Base-by-base conservation (phyloP, 2,888 invertebrate genomes). In the Caenorhabditis sulstoni region DNA sequence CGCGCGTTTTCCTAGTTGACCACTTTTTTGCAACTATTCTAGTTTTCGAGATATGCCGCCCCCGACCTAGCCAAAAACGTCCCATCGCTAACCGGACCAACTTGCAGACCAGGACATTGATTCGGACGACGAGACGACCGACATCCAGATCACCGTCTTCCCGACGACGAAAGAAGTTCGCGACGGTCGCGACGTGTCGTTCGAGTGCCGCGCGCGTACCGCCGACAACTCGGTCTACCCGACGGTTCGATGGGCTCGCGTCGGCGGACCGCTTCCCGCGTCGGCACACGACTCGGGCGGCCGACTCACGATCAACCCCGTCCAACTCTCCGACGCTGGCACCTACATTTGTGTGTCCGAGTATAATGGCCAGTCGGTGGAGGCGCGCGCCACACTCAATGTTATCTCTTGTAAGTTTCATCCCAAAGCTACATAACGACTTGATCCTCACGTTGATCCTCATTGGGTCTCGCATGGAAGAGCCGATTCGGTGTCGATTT, bases 171-270 rank as follows among this genome's bases (percentile, higher is more conserved):
- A 86, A 47, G 83, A 81, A 20, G 85, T 88, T 14, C 81, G 87
- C 9, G 90, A 88, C 44, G 90, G 90, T 20, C 83, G 83, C 18
- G 89, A 90, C 50, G 89, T 87, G 47, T 81, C 85, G 3, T 88
- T 90, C 67, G 88, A 90, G 58, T 90, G 90, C 75, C 84, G 90
- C 23, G 90, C 89, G 8, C 74, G 87, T 65, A 83, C 87, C 9
- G 74, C 86, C 55, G 87, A 88, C 81, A 86, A 87, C 75, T 70
- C 81, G 9, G 81, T 82, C 41, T 89, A 87, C 58, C 88, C 89
- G 20, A 52, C 81, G 8, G 83, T 85, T 50, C 67, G 80, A 71
- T 84, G 84, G 84, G 78, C 84, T 35, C 67, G 80, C 23, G 81
- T 82, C 22, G 84, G 87, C 39, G 89, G 87, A 35, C 88, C 88